phyloP scores from a whole-genome alignment of 2,797 vertebrate genomes.

The Hyperoplus lanceolatus region DNA sequence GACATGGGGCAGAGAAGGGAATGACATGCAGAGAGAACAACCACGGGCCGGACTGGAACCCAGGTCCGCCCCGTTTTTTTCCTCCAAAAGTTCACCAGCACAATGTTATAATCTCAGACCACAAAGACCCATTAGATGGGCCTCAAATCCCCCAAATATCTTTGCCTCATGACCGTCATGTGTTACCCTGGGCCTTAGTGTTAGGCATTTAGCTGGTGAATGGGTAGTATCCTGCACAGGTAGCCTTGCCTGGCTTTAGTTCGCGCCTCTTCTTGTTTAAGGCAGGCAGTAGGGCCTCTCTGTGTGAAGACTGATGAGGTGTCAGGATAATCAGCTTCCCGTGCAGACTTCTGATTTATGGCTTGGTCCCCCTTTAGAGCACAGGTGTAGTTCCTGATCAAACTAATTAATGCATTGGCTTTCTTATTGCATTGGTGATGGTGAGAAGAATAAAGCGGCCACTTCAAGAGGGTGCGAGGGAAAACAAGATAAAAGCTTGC shows the following conservation, averaged over 20 bases:
- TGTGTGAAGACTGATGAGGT: slow-evolving; percentile 87
- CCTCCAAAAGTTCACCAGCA: background rate
- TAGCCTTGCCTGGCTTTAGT: slow-evolving; percentile 73
- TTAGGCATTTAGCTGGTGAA: slow-evolving; percentile 36
- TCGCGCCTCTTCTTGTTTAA: background rate
- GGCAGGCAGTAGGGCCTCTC: slow-evolving; percentile 77
- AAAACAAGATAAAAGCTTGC: slow-evolving; percentile 14
- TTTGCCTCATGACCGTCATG: slow-evolving; percentile 87
- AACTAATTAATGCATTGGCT: slow-evolving; percentile 87
- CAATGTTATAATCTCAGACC: background rate
- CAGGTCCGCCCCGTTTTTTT: too few relatives aligned
- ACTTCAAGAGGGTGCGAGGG: slow-evolving; percentile 47
- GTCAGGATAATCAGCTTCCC: slow-evolving; percentile 89
- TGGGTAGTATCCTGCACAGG: slow-evolving; percentile 68
- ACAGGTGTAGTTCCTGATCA: slow-evolving; percentile 88
- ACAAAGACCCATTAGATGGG: background rate
- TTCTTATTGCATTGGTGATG: slow-evolving; percentile 85
- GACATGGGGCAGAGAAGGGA: too few relatives aligned
- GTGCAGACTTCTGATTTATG: slow-evolving; percentile 89
- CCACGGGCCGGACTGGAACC: too few relatives aligned
- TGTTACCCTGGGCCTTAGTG: slow-evolving; percentile 82
- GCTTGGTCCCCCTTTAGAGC: slow-evolving; percentile 85
- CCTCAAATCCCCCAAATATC: background rate
- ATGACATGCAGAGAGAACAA: too few relatives aligned
- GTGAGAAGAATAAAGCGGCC: slow-evolving; percentile 76